These are phyloP conservation scores for Spermophilus dauricus DNA, from an alignment of 2,113 vertebrate genomes.

Conservation along the genomic window DNA sequence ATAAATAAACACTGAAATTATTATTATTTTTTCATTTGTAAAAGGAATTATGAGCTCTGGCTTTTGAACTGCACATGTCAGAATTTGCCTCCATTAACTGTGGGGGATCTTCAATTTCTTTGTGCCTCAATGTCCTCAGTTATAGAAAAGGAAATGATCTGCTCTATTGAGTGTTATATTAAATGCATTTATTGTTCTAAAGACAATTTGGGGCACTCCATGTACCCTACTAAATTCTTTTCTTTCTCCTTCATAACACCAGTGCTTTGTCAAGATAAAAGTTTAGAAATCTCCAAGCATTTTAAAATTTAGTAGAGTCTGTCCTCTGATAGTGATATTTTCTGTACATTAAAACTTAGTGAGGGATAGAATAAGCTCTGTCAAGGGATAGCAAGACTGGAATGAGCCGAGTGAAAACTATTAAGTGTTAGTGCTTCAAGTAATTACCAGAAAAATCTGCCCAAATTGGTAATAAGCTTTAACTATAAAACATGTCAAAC, in stretches of 20 bases:
- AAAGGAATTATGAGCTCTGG: background rate
- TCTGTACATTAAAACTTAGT: slow-evolving; percentile 35
- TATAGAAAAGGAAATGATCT: background rate
- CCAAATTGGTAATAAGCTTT: slow-evolving; percentile 6
- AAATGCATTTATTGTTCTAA: background rate
- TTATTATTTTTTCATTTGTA: background rate
- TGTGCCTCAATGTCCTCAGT: background rate
- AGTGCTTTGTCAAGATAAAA: slow-evolving; percentile 7
- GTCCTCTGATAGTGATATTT: background rate
- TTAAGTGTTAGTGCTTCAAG: background rate
- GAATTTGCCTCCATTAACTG: background rate
- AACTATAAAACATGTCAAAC: background rate
- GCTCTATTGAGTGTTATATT: background rate
- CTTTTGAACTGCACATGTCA: background rate
- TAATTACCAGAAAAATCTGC: background rate
- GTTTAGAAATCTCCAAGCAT: slow-evolving; percentile 10
- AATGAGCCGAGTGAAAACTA: slow-evolving; percentile 15
- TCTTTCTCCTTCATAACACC: background rate
- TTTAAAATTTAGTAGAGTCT: slow-evolving; percentile 20
- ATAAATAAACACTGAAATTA: background rate
- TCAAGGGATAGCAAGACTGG: background rate
- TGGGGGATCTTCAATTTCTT: background rate
- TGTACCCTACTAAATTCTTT: background rate
- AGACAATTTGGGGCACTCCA: background rate
- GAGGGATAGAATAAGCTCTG: background rate